Percentiles rank a stretch among this genome's conserved stretches.
Evolutionary conservation across 2,888 invertebrate genomes (phyloP).

Genomic region (Nasonovia ribisnigri): DNA sequence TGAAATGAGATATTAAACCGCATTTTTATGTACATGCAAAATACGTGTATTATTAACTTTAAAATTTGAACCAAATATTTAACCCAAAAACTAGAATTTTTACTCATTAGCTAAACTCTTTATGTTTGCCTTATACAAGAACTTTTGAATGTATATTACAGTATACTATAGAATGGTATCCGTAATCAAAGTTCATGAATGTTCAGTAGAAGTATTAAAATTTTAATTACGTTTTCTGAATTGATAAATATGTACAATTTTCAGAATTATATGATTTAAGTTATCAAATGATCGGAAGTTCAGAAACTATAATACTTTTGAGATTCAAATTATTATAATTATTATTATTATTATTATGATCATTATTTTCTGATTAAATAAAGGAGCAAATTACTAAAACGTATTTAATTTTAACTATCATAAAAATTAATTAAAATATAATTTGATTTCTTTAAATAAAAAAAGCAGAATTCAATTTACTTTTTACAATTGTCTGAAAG

Average conservation of each 20-base stretch:
- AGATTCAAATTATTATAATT: neutral
- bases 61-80: constrained; percentile 14
- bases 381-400: neutral
- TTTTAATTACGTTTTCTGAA: neutral
- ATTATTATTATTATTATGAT: neutral
- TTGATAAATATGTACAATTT: neutral
- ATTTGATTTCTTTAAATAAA: neutral
- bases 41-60: constrained; percentile 29
- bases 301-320: neutral
- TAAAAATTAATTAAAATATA: constrained; percentile 29
- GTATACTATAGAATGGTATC: neutral
- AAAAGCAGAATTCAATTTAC: neutral
- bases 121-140: neutral
- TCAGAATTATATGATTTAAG: neutral
- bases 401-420: neutral
- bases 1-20: constrained; percentile 34
- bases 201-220: neutral
- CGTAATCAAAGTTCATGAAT: neutral
- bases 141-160: neutral
- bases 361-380: neutral
- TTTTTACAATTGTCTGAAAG: neutral
- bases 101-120: neutral
- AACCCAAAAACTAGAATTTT: constrained; percentile 16
- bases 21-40: constrained; percentile 13
- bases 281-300: neutral